Evolutionary conservation across 2,888 invertebrate genomes (phyloP), one percentile per base, ranked within the genome.

Genomic region (Frankliniella intonsa): DNA sequence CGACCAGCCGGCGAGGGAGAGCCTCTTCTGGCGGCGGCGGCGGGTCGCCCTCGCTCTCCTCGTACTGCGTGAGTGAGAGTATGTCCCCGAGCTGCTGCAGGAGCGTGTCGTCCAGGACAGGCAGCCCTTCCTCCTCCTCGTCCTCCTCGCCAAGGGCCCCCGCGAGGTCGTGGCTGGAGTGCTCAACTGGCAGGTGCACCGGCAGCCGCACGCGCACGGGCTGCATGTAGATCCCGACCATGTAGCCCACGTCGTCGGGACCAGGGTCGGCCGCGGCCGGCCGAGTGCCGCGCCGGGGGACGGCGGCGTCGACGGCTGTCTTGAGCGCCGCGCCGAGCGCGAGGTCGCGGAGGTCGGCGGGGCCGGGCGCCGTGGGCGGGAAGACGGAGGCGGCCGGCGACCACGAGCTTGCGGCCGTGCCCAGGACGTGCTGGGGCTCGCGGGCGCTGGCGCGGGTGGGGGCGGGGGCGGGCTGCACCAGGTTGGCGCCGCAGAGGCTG

Each of bases 191-290:
- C 14, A 55, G 14, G 55, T 55, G 55, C 55, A 19, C 69, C 11
- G 69, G 69, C 69, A 76, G 69, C 69, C 69, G n/a, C 22, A 76
- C 25, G 25, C 69, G n/a, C 22, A 76, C 25, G 25, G 69, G 69
- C 69, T 76, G 69, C 69, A 76, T 76, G 69, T 76, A 76, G 69
- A 76, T 76, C 25, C 69, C 69, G 22, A 76, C 22, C 69, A 76
- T 76, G 69, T 76, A 76, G 22, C 22, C 69, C 25, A 76, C 69
- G 69, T 25, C 69, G 69, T 76, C 69, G 69, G 69, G 10, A 0
- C 9, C 69, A 2, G 19, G 14, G 69, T 12, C n/a, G 69, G 69
- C 22, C 11, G 11, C 9, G 9, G 69, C 22, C 69, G 69, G 69
- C 69, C 69, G n/a, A 22, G 69, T 22, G 22, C 62, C 17, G 7